phyloP scores from a whole-genome alignment of 2,797 vertebrate species.

The Neomorphus geoffroyi region DNA sequence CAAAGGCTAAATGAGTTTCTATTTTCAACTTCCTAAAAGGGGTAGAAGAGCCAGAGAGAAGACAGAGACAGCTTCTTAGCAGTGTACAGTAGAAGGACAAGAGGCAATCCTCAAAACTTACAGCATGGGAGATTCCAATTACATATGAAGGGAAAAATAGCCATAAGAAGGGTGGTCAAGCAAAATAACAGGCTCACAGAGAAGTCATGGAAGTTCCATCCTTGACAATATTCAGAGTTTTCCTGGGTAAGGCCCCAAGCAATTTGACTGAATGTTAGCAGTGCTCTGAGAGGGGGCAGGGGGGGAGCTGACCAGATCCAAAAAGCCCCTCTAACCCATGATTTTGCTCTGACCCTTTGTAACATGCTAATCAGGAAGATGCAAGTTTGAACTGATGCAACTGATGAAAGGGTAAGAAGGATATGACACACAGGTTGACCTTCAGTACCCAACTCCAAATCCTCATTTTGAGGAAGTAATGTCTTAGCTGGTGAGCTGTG shows the following conservation, averaged over 20 bases:
- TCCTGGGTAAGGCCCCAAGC: neutral
- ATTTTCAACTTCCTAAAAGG: neutral
- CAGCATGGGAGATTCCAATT: neutral
- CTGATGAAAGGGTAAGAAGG: neutral
- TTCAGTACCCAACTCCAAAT: neutral
- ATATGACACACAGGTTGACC: neutral
- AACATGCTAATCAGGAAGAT: neutral
- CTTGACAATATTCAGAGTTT: neutral
- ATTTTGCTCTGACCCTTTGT: neutral
- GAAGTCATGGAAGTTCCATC: neutral
- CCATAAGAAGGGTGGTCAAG: neutral
- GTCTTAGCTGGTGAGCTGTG: neutral
- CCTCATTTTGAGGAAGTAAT: neutral
- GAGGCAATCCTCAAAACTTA: neutral
- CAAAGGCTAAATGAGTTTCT: slow-evolving; percentile 14
- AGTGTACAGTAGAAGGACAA: neutral
- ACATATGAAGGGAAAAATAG: neutral
- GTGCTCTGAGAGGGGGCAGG: neutral
- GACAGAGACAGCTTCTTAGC: neutral
- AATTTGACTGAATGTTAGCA: neutral
- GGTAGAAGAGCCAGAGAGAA: neutral
- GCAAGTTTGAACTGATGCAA: neutral
- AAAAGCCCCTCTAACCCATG: neutral
- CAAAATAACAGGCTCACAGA: neutral
- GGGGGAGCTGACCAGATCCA: neutral